A percentile compares a stretch with the other conserved stretches of the same genome.
These are phyloP conservation scores for Polia nebulosa DNA, from an alignment of 2,888 invertebrate species.

Conservation along the genomic window DNA sequence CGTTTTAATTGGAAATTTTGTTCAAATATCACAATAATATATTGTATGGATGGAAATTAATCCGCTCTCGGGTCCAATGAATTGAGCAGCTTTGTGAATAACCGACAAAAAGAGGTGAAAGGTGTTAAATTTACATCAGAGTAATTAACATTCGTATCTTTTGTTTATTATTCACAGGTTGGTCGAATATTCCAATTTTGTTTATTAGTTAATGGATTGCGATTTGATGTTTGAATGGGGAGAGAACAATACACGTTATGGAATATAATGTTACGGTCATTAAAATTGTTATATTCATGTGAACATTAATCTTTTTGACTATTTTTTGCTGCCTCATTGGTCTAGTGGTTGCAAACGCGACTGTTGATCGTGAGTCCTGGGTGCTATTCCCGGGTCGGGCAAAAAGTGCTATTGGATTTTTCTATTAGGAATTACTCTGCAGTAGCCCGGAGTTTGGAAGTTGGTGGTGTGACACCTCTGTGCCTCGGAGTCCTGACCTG, in stretches of 20 bases:
- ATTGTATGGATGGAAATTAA: slow-evolving; percentile 64
- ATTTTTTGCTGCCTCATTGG: too few relatives aligned
- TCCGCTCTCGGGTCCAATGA: slow-evolving; percentile 50
- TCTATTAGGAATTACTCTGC: too few relatives aligned
- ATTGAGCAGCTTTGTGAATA: slow-evolving; percentile 62
- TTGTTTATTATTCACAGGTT: slow-evolving; percentile 51
- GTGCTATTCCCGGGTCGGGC: too few relatives aligned
- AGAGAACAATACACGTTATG: slow-evolving; percentile 1
- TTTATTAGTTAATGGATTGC: slow-evolving; percentile 39
- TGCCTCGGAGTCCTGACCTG: too few relatives aligned
- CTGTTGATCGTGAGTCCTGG: too few relatives aligned
- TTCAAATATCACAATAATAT: slow-evolving; percentile 53
- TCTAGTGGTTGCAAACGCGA: too few relatives aligned
- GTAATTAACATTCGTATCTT: slow-evolving; percentile 62
- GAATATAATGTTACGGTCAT: background rate
- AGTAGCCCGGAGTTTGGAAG: too few relatives aligned
- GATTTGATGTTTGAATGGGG: slow-evolving; percentile 17
- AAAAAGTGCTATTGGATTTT: too few relatives aligned
- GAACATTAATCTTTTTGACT: background rate
- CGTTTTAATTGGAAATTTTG: slow-evolving; percentile 56
- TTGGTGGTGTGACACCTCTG: too few relatives aligned
- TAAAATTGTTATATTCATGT: background rate
- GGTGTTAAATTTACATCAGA: slow-evolving; percentile 65
- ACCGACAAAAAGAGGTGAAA: slow-evolving; percentile 55
- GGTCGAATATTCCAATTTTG: slow-evolving; percentile 44